phyloP scores from a whole-genome alignment of 2,888 invertebrate species.

The Hemithea aestivaria region DNA sequence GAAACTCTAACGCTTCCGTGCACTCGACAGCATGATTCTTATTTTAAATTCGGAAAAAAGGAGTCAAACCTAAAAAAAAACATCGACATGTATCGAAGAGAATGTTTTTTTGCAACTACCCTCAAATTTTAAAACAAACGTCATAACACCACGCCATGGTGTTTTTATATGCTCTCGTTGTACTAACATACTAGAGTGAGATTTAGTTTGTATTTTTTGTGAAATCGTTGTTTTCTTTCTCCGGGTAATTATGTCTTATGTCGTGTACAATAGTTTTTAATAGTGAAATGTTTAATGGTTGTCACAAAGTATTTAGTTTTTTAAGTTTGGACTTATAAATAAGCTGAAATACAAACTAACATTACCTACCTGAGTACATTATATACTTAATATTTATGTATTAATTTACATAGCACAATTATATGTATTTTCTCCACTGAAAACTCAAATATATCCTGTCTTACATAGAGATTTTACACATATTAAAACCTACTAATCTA shows the following conservation, averaged over 20 bases:
- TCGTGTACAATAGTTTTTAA: slow-evolving; percentile 27
- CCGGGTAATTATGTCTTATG: slow-evolving; percentile 1
- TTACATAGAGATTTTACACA: too few species aligned
- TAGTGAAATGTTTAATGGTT: slow-evolving; percentile 29
- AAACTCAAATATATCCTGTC: too few species aligned
- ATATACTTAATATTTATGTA: slow-evolving; percentile 3
- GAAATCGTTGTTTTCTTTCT: slow-evolving; percentile 29
- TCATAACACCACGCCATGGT: not conserved
- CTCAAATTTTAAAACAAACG: slow-evolving; percentile 2
- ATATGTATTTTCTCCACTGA: too few species aligned
- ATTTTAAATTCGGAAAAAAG: not conserved
- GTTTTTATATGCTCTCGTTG: too few species aligned
- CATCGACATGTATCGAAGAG: too few species aligned
- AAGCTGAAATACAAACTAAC: slow-evolving; percentile 41
- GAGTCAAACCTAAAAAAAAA: not conserved
- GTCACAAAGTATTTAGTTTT: slow-evolving; percentile 59
- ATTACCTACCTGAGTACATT: too few species aligned
- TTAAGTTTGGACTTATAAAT: slow-evolving; percentile 45
- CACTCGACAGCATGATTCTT: slow-evolving; percentile 35
- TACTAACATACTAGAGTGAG: too few species aligned
- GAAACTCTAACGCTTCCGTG: slow-evolving; percentile 40
- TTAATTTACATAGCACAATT: slow-evolving; percentile 8
- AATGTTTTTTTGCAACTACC: not conserved
- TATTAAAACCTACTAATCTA: too few species aligned
- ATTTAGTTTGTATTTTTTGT: slow-evolving; percentile 19